Base-by-base conservation (phyloP, 1,140 invertebrate genomes). In the Riptortus pedestris region DNA sequence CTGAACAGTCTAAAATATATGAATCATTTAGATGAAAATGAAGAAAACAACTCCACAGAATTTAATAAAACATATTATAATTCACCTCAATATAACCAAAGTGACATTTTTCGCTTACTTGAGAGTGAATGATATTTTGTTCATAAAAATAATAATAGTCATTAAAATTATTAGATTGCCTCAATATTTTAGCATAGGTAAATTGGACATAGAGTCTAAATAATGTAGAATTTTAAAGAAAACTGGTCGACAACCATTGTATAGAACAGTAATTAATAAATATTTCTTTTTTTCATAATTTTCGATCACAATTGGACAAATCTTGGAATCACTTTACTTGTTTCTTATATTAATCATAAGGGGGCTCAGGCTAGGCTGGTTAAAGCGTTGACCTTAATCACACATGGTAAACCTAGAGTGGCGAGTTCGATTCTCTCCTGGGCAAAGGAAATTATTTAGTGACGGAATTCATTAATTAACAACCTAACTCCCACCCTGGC, bases 261-360 rank as follows among this genome's bases (percentile, higher is more conserved):
- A 64, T 52, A 55, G 57, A 59, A 59, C n/a, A 59, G 57, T 33
- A 59, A 59, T 59, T n/a, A 63, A 64, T 64, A 58, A 43, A 58
- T 64, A 24, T 57, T 64, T 51, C 57, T n/a, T 65, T 59, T 60
- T 60, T 65, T 60, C 45, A 65, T 61, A 65, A 65, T 65, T 59
- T 59, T 65, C 64, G 60, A 58, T 65, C 64, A 65, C n/a, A n/a
- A n/a, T n/a, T n/a, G n/a, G 64, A 65, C 64, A 47, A 60, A 65
- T 65, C 59, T 65, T 51, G 45, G 59, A 52, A 59, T 57, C 45
- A 20, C 38, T 59, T 22, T 59, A 33, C 16, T 33, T 59, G 33
- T 33, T 31, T 59, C 22, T 31, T 31, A n/a, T 59, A 14, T 2
- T 59, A 31, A 22, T 16, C 29, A 18, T 31, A 31, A 22, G n/a